Conservation (phyloP, 2,888 invertebrate species). For the Nomada ruficornis region DNA sequence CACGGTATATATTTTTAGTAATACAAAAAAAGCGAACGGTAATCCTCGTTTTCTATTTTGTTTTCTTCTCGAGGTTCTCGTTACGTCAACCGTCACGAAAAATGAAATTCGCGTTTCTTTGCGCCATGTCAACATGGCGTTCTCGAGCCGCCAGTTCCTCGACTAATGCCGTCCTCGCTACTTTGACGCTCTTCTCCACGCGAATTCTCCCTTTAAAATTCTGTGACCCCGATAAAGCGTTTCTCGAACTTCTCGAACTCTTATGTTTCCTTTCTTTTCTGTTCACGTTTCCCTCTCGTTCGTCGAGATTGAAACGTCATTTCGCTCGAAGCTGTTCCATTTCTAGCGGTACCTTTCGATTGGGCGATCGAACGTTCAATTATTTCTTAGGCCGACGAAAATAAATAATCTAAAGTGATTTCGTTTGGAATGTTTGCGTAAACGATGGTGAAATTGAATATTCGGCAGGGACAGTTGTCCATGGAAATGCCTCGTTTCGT, state of each 20-base stretch:
- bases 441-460: background rate
- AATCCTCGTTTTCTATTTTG: background rate
- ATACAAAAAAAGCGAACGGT: background rate
- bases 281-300: background rate
- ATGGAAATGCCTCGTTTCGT: background rate
- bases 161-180: background rate
- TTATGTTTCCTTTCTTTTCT: background rate
- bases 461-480: background rate
- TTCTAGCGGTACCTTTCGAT: background rate
- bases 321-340: background rate
- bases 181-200: background rate
- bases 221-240: background rate
- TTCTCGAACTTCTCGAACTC: background rate
- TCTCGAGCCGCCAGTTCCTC: background rate
- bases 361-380: background rate
- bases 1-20: too few relatives aligned
- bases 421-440: background rate
- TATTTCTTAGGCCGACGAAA: background rate
- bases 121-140: background rate
- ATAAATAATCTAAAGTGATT: background rate
- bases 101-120: constrained; percentile 3
- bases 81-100: background rate
- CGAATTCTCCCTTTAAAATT: constrained; percentile 2
- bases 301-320: background rate
- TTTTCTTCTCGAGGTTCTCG: background rate